Conservation (phyloP, 2,113 vertebrate species). For the Nipponia nippon region DNA sequence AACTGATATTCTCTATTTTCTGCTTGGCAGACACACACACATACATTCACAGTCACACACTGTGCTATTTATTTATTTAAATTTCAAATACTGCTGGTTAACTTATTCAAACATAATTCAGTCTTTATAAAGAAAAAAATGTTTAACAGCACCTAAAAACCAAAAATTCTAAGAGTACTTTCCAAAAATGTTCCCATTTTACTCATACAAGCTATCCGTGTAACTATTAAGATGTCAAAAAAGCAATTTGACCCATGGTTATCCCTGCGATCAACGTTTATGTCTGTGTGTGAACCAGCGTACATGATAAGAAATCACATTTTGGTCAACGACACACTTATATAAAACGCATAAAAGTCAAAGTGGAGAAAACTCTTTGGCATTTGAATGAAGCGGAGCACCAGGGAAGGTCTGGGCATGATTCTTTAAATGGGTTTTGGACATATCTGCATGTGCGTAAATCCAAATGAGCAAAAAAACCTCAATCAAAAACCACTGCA, state of each 20-base stretch:
- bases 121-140: neutral
- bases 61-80: slow-evolving; percentile 14
- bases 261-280: neutral
- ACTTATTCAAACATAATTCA: neutral
- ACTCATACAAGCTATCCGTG: neutral
- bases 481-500: rapidly evolving
- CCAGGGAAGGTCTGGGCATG: neutral
- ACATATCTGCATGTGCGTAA: rapidly evolving
- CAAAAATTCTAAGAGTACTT: neutral
- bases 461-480: neutral
- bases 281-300: neutral
- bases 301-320: neutral
- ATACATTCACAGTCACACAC: neutral
- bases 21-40: neutral
- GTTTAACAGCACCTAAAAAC: neutral
- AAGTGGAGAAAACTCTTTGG: neutral
- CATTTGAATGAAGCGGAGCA: neutral
- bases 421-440: neutral
- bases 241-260: neutral
- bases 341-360: neutral
- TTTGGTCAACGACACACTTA: neutral
- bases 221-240: neutral
- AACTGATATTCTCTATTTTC: neutral
- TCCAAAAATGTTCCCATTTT: neutral
- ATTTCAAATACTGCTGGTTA: neutral